phyloP scores from a whole-genome alignment of 1,140 invertebrate genomes.

The Andrena cerasifolii region DNA sequence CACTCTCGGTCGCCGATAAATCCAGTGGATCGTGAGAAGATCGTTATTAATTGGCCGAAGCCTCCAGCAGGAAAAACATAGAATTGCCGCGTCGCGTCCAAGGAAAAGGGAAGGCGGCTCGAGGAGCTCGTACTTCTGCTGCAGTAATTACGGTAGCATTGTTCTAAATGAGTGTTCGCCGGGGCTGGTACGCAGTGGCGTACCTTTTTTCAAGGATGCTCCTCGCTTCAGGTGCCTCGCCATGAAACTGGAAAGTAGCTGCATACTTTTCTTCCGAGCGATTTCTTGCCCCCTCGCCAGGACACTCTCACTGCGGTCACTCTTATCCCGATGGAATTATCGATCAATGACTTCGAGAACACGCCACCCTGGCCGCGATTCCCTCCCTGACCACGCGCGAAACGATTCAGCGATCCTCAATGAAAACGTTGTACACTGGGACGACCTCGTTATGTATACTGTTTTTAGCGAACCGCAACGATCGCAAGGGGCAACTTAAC shows the following conservation, averaged over 20 bases:
- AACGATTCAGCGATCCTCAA: neutral
- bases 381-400: neutral
- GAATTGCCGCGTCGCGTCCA: neutral
- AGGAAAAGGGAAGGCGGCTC: slow-evolving; percentile 2
- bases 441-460: neutral
- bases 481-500: too few relatives aligned
- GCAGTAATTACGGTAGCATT: slow-evolving; percentile 43
- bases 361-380: neutral
- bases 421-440: neutral
- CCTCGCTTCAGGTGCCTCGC: slow-evolving; percentile 72
- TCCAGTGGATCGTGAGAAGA: slow-evolving; percentile 25
- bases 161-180: slow-evolving; percentile 45
- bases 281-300: slow-evolving; percentile 26
- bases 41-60: slow-evolving; percentile 11
- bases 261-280: slow-evolving; percentile 67
- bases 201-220: slow-evolving; percentile 76
- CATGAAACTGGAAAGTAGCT: slow-evolving; percentile 75
- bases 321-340: slow-evolving; percentile 48
- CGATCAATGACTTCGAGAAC: slow-evolving; percentile 24
- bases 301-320: slow-evolving; percentile 29
- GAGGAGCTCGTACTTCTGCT: slow-evolving; percentile 2
- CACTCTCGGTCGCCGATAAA: neutral
- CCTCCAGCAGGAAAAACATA: neutral
- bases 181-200: slow-evolving; percentile 18
- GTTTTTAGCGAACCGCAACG: too few relatives aligned